Evolutionary conservation across 1,140 invertebrate species (phyloP), one percentile per base, ranked within the genome.

Genomic region (Euwallacea fornicatus): DNA sequence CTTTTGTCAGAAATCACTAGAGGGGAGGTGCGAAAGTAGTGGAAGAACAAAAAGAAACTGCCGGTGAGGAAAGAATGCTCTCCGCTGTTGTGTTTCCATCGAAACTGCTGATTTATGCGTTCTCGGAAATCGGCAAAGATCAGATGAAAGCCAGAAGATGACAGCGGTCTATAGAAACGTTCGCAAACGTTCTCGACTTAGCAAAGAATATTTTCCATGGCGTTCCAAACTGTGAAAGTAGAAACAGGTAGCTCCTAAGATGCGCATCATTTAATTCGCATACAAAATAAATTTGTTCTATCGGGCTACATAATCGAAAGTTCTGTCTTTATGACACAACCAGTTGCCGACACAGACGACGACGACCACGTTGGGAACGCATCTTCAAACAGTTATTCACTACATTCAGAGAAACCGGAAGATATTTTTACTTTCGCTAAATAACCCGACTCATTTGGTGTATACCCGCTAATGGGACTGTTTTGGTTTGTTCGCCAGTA

Each of bases 321-420:
- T 69, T 62, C 56, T 68, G 58, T 69, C 67, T 69, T 53, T 69
- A 69, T 69, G 67, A 69, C 67, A 61, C 67, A 69, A 69, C 46
- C 67, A 46, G 58, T 69, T 44, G 59, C 67, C 59, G 58, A 69
- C 66, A 44, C 41, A 55, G 64, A 55, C 16, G 15, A 59, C 42
- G 59, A 54, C 16, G 43, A 59, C 55, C 46, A 54, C 59, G 65
- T 69, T 69, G 67, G 44, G 67, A 69, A 69, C 67, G 67, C 67
- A 69, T 69, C 67, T 69, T 69, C 67, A 69, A 69, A 69, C 67
- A 69, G 67, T 69, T 69, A 69, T 69, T 69, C 67, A 69, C 67
- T 69, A 62, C 60, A 54, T 56, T 62, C 21, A 15, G n/a, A 13
- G 58, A 69, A 61, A 69, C 67, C 67, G 67, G 67, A 69, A 69